Percentiles rank a stretch among this genome's conserved stretches.
Evolutionary conservation across 2,797 vertebrate genomes (phyloP).

Genomic region (Oreortyx pictus): DNA sequence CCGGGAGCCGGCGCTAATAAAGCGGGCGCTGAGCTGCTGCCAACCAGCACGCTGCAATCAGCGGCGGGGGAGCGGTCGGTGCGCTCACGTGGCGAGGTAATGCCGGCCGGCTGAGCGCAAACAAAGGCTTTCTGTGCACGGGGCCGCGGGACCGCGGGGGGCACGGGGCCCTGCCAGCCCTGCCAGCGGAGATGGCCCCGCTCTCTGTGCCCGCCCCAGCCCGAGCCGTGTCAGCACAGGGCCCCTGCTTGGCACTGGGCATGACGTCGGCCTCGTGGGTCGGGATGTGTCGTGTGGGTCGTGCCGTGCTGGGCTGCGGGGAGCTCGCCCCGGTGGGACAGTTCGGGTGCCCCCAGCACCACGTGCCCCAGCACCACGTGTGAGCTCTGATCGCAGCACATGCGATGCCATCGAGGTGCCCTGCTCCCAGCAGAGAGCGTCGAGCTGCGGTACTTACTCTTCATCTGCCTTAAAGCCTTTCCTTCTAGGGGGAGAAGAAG

Average conservation of each 20-base stretch:
- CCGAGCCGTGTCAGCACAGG: not conserved
- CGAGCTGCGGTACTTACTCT: constrained; percentile 79
- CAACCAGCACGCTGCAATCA: not conserved
- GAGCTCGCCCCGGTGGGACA: rapidly evolving
- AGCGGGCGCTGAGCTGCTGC: constrained; percentile 17
- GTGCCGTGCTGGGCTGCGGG: not conserved
- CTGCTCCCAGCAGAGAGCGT: not conserved
- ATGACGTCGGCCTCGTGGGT: not conserved
- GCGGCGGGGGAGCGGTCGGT: constrained; percentile 14
- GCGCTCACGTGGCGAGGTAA: constrained; percentile 62
- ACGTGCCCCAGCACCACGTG: not conserved
- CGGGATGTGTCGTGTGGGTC: not conserved
- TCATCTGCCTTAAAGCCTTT: constrained; percentile 81
- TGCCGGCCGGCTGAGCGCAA: constrained; percentile 46
- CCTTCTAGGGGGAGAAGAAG: constrained; percentile 77
- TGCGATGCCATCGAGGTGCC: not conserved
- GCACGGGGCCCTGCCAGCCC: not conserved
- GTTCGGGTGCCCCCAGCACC: not conserved
- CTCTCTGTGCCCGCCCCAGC: not conserved
- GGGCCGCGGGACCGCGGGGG: not conserved
- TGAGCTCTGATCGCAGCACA: not conserved
- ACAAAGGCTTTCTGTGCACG: constrained; percentile 51
- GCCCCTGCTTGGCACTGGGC: not conserved
- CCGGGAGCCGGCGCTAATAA: constrained; percentile 46
- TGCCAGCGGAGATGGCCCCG: not conserved